Evolutionary conservation across 2,888 invertebrate genomes (phyloP), one percentile per base, ranked within the genome.

Genomic region (Ectemnius cavifrons): DNA sequence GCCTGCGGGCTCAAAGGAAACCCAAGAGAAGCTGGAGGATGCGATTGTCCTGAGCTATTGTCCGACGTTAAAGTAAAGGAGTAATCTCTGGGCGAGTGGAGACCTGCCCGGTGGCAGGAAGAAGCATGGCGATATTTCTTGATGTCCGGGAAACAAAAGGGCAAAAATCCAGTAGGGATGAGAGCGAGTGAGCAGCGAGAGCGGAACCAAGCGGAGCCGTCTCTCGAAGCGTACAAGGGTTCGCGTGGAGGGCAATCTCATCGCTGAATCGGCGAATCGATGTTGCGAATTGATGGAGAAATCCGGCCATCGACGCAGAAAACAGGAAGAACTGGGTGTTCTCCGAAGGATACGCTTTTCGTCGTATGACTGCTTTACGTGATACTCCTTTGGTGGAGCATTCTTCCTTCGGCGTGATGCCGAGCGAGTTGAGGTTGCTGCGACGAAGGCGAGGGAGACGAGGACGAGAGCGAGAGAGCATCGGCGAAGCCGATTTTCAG

Each of bases 61-160:
- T 37, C 8, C 37, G 37, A 1, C 37, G 11, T 11, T 6, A 14
- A 13, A 52, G 16, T 14, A 52, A 52, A 0, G 52, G 13, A 52
- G 52, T 5, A 67, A 67, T 67, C 70, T 71, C 83, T 80, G 77
- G 78, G 72, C 79, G 84, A 83, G 80, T 80, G 73, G 79, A 77
- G 78, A 71, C 75, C 23, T 71, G 68, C 74, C 80, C 85, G 82
- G 84, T 78, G 75, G 80, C 71, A 79, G 63, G 70, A 78, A 72
- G 81, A 87, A 85, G 86, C 86, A 86, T 87, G 86, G 87, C 86
- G 87, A 85, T 84, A 78, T 82, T 85, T 80, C 81, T 72, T 71
- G 46, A 70, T 65, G 65, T 27, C 60, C 65, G 75, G 65, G 67
- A 73, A 11, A 14, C 63, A 68, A 71, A 71, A 76, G 71, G 71